Evolutionary conservation across 2,888 invertebrate species (phyloP), one percentile per base, ranked within the genome.

Genomic region (Tortrix viridana): DNA sequence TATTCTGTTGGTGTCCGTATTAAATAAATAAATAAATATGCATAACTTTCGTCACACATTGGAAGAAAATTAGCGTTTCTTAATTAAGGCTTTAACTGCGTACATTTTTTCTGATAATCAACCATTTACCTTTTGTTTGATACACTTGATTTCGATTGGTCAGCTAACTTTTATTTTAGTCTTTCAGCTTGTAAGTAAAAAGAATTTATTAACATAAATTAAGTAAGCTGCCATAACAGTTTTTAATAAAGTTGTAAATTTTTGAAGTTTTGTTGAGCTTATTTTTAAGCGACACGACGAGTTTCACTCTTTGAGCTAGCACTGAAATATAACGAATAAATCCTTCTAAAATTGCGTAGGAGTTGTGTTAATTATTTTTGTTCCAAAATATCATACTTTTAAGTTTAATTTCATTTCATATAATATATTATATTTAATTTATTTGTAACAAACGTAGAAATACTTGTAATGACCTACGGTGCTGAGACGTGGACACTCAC

Each of bases 281-380:
- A 52, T 38, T 37, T 52, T 12, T 9, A 20, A 52, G 37, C 3
- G 52, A 37, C 38, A 41, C 41, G 16, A 12, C 41, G 22, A n/a
- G 5, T 14, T 22, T 32, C 18, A 26, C 18, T 9, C 49, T 14
- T 41, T 48, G 18, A n/a, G 5, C 46, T 9, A 14, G 14, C 23
- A 18, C 20, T 19, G 16, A 38, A 48, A 38, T 38, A 38, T n/a
- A 14, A 38, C 9, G 26, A 26, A 26, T 26, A 26, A 26, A 26
- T 41, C 14, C 16, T 38, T 48, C 47, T 48, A 16, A 14, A 38
- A 57, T 48, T 23, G 23, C 32, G 14, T 14, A 22, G 7, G 7
- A 37, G 47, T 57, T 57, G 18, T 7, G 4, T 38, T 38, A 3
- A n/a, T 38, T 14, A n/a, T 5, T 38, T 38, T 38, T n/a, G 38